Base-by-base conservation (phyloP, 2,113 vertebrate species). In the Struthidea cinerea region DNA sequence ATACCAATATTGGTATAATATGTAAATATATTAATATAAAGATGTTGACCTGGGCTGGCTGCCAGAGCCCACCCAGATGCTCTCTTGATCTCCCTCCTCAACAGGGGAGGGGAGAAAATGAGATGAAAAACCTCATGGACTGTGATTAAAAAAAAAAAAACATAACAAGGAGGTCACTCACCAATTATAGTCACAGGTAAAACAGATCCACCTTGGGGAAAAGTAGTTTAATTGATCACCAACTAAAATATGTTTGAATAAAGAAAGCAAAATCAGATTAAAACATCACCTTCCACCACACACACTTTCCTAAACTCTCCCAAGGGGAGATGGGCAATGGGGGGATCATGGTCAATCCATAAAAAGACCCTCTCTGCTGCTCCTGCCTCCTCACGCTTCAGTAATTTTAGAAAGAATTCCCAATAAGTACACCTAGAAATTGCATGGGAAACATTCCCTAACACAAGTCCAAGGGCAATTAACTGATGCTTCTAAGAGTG, bases 301-400 rank as follows among this genome's bases (percentile, higher is more conserved):
- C 6, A 26, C 18, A 7, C 7, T 49, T 63, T 41, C 14, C 15
- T 44, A 46, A n/a, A n/a, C 4, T 69, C 7, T 41, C 19, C 19
- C 30, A 24, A 30, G 47, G 24, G 11, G 1, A 4, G 7, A 32
- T 32, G 11, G 11, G 13, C n/a, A 56, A 8, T 27, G 21, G 6
- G 24, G 7, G 1, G 0, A n/a, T 6, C 50, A 22, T 32, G 33
- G 3, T 37, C 44, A 68, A 15, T 33, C n/a, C 16, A 4, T 26
- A 46, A 37, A 30, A 69, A 1, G 4, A n/a, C 30, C 17, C 47
- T 76, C 32, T 76, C 47, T 86, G 30, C 20, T 46, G 24, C 69
- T 64, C 21, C 37, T 81, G 77, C 47, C 30, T 46, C 28, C 19
- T 63, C 30, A 57, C 6, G 13, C 11, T 39, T 59, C 5, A 39